Evolutionary conservation across 2,797 vertebrate species (phyloP).

Genomic region (Sciaenops ocellatus): DNA sequence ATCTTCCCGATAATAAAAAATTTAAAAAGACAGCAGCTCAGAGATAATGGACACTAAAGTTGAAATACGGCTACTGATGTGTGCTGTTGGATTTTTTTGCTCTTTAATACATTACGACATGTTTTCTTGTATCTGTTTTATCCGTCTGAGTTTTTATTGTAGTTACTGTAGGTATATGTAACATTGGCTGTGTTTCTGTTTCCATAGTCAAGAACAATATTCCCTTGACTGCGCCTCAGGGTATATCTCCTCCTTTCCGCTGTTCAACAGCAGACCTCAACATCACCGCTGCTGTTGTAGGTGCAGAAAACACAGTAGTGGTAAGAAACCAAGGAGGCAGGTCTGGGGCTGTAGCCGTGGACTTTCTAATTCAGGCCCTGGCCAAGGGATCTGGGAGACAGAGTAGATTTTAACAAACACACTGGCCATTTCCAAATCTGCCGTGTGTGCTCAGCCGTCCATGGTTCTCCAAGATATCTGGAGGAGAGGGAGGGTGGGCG

Average conservation of each 20-base stretch:
- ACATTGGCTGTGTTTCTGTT: conserved; percentile 76
- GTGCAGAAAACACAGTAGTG: conserved; percentile 75
- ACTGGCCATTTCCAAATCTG: conserved; percentile 82
- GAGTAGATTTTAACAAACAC: conserved; percentile 82
- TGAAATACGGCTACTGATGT: conserved; percentile 56
- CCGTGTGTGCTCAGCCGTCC: conserved; percentile 80
- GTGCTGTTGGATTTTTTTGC: conserved; percentile 27
- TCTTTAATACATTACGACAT: conserved; percentile 58
- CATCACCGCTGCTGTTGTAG: conserved; percentile 74
- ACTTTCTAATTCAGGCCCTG: conserved; percentile 78
- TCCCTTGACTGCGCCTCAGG: conserved; percentile 80
- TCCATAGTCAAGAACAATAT: conserved; percentile 81
- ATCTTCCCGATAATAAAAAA: conserved; percentile 70
- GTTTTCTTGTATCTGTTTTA: conserved; percentile 71
- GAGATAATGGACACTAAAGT: conserved; percentile 60
- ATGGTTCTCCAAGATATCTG: conserved; percentile 83
- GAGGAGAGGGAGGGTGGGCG: conserved; percentile 74
- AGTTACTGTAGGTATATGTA: conserved; percentile 78
- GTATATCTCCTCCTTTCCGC: conserved; percentile 79
- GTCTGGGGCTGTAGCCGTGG: conserved; percentile 71
- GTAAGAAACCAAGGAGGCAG: conserved; percentile 76
- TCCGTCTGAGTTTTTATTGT: conserved; percentile 74
- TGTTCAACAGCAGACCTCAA: conserved; percentile 79
- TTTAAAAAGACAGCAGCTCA: conserved; percentile 57
- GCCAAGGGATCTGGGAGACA: conserved; percentile 77